These are phyloP conservation scores for Callopanchax toddi DNA, from an alignment of 2,113 vertebrate genomes.

Conservation along the genomic window DNA sequence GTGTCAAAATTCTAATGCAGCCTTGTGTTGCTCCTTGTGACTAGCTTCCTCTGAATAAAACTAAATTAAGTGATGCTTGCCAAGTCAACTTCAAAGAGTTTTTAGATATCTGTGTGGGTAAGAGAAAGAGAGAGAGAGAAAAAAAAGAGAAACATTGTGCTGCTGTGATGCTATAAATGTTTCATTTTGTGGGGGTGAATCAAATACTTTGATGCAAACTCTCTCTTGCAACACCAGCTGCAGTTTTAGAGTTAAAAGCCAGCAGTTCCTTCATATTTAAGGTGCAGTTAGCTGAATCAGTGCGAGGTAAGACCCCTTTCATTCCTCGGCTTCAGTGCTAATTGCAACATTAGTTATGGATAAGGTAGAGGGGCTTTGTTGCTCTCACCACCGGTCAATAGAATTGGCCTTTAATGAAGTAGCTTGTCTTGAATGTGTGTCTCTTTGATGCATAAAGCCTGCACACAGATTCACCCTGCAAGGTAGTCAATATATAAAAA, in stretches of 20 bases:
- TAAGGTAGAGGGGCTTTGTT: constrained; percentile 46
- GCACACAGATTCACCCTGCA: constrained; percentile 1
- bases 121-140: not conserved
- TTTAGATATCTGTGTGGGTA: constrained; percentile 48
- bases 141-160: constrained; percentile 13
- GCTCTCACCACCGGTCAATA: constrained; percentile 50
- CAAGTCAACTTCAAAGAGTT: constrained; percentile 67
- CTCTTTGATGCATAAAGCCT: constrained; percentile 25
- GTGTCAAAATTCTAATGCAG: constrained; percentile 16
- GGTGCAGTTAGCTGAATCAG: constrained; percentile 42
- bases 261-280: constrained; percentile 25
- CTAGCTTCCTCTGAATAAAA: constrained; percentile 32
- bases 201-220: constrained; percentile 68
- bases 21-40: constrained; percentile 34
- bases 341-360: constrained; percentile 65
- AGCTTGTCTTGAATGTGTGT: constrained; percentile 21
- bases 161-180: constrained; percentile 65
- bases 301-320: constrained; percentile 27
- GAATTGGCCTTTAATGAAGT: constrained; percentile 53
- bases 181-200: constrained; percentile 64
- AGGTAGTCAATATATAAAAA: constrained; percentile 45
- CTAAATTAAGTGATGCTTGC: constrained; percentile 50
- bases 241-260: constrained; percentile 51
- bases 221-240: constrained; percentile 46
- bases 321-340: constrained; percentile 28